phyloP scores from a whole-genome alignment of 2,797 vertebrate species.

The Intellagama lesueurii region DNA sequence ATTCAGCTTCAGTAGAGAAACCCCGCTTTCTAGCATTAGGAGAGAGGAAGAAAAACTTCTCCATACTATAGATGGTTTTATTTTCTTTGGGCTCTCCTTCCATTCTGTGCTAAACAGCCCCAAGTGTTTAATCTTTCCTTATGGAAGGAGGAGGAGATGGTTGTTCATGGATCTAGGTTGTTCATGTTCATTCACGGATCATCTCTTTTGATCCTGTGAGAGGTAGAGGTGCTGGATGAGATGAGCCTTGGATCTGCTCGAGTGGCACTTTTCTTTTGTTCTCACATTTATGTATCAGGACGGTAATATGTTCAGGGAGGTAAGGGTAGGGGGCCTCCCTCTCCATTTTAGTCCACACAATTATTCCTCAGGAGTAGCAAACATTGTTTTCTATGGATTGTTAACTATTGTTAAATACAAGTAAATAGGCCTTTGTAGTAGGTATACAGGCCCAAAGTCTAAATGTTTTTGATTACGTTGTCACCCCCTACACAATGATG shows the following conservation, averaged over 20 bases:
- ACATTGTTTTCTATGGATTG: background rate
- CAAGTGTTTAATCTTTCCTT: background rate
- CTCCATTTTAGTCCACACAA: background rate
- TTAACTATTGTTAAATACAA: background rate
- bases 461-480: background rate
- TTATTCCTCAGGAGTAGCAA: background rate
- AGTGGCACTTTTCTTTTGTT: background rate
- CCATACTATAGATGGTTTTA: background rate
- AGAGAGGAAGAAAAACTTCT: background rate
- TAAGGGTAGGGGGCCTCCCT: background rate
- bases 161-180: too few relatives aligned
- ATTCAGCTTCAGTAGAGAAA: background rate
- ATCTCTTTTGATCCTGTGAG: background rate
- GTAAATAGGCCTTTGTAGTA: background rate
- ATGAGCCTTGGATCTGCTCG: background rate
- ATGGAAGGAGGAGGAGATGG: too few relatives aligned
- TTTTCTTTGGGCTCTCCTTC: too few relatives aligned
- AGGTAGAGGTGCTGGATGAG: background rate
- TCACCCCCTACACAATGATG: background rate
- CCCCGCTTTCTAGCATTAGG: background rate
- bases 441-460: background rate
- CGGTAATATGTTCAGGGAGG: background rate
- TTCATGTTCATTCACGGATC: background rate
- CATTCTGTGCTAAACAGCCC: background rate
- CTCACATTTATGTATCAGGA: background rate